A percentile compares a stretch with the other conserved stretches of the same genome.
Evolutionary conservation across 2,113 vertebrate species (phyloP).

Genomic region (Motacilla alba): DNA sequence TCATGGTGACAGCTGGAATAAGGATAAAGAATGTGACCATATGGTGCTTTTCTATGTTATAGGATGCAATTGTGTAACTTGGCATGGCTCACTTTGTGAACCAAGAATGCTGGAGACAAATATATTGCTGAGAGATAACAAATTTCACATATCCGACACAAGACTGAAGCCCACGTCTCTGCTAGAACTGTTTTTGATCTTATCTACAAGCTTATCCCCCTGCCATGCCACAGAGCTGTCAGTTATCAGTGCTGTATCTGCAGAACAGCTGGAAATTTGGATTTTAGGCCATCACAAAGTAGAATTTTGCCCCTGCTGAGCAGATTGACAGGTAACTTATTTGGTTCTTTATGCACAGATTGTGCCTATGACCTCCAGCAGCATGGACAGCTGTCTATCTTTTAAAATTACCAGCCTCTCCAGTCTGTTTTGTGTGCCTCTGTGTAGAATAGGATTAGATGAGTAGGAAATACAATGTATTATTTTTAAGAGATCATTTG

Average conservation of each 20-base stretch:
- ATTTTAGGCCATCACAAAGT: not conserved
- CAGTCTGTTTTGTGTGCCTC: not conserved
- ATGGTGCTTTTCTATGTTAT: constrained; percentile 10
- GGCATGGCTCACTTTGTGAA: constrained; percentile 4
- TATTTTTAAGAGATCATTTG: constrained; percentile 18
- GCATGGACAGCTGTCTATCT: constrained; percentile 31
- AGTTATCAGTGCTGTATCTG: not conserved
- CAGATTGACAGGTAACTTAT: constrained; percentile 47
- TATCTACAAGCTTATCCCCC: not conserved
- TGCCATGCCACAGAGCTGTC: not conserved
- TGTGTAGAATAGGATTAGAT: constrained; percentile 8
- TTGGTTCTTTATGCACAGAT: constrained; percentile 16
- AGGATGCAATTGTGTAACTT: constrained; percentile 20
- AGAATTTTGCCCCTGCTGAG: constrained; percentile 9
- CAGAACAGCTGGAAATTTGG: not conserved
- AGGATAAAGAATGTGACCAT: constrained; percentile 21
- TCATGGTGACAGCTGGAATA: constrained; percentile 2
- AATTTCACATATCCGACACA: not conserved
- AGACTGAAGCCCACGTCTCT: not conserved
- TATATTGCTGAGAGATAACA: not conserved
- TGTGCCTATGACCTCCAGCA: not conserved
- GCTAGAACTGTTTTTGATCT: constrained; percentile 30
- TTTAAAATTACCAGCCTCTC: constrained; percentile 12
- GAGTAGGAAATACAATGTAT: not conserved
- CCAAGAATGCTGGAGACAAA: not conserved